Evolutionary conservation across 2,888 invertebrate genomes (phyloP).

Genomic region (Boloria selene): DNA sequence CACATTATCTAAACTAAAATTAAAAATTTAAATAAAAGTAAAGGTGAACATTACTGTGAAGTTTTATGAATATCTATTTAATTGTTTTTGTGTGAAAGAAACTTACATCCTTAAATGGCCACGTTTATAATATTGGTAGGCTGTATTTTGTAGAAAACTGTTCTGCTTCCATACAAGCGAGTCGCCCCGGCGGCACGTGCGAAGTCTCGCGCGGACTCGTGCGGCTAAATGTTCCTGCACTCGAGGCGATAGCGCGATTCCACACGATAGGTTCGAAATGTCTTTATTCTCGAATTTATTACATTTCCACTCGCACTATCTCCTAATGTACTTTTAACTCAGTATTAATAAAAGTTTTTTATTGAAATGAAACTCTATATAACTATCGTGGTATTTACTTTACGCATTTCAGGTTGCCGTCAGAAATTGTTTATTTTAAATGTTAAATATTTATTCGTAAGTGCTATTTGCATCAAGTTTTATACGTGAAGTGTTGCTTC

Average conservation of each 20-base stretch:
- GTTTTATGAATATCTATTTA: no score
- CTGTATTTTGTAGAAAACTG: no score
- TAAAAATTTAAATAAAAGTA: no score
- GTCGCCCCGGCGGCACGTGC: no score
- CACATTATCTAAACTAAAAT: no score
- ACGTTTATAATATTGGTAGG: no score
- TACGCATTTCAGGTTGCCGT: no score
- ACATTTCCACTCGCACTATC: not conserved
- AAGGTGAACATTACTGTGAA: no score
- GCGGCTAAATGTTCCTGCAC: not conserved
- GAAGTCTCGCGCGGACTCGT: no score
- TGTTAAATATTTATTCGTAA: not conserved
- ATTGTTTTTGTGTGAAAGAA: no score
- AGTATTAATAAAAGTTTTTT: slow-evolving; percentile 1
- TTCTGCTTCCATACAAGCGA: no score
- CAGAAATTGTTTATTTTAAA: not conserved
- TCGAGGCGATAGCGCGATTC: not conserved
- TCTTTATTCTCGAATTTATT: slow-evolving; percentile 5
- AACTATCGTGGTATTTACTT: not conserved
- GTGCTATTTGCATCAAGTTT: not conserved
- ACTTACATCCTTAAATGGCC: no score
- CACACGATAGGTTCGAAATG: slow-evolving; percentile 1
- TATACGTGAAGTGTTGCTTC: not conserved
- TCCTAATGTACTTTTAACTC: not conserved
- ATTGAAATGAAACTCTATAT: not conserved